Evolutionary conservation across 1,140 invertebrate species (phyloP), one percentile per base, ranked within the genome.

Genomic region (Brachystomella parvula): DNA sequence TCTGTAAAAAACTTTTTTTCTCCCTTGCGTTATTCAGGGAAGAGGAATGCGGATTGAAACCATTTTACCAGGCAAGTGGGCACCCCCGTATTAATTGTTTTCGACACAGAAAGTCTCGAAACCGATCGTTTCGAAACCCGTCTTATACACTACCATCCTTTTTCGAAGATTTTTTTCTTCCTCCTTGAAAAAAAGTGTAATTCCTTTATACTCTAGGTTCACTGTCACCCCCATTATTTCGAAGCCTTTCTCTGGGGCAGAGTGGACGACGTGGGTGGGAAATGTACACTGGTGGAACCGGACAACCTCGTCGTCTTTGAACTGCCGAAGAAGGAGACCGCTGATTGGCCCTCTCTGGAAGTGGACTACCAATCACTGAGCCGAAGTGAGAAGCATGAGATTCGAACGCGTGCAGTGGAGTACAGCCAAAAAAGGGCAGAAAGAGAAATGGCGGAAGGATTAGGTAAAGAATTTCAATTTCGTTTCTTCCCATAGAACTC

Each of bases 171-270:
- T n/a, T n/a, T n/a, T n/a, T n/a, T n/a, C n/a, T n/a, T n/a, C n/a
- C n/a, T n/a, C n/a, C n/a, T n/a, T n/a, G n/a, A n/a, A n/a, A n/a
- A n/a, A n/a, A n/a, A 62, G 12, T 62, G 12, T 39, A 62, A 39
- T 39, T 61, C 21, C 44, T 30, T 44, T 59, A 53, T 47, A 31
- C 28, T 30, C n/a, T 47, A 70, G 69, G 61, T 71, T 19, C 56
- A 71, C 59, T 71, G 60, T 32, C 60, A 53, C 65, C 69, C 69
- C 26, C 64, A 64, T 44, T 65, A 68, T 28, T 71, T 71, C 49
- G 69, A 71, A 58, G 53, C 57, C 26, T 71, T 71, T 63, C 49
- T 71, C 15, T 67, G 63, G 59, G 66, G 30, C 3, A 15, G 30
- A 12, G 66, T 71, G 35, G 63, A 67, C 56, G 69, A 71, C 39